Percentiles rank a stretch among this genome's conserved stretches.
These are phyloP conservation scores for Stramonita haemastoma DNA, from an alignment of 2,888 invertebrate genomes.

Conservation along the genomic window DNA sequence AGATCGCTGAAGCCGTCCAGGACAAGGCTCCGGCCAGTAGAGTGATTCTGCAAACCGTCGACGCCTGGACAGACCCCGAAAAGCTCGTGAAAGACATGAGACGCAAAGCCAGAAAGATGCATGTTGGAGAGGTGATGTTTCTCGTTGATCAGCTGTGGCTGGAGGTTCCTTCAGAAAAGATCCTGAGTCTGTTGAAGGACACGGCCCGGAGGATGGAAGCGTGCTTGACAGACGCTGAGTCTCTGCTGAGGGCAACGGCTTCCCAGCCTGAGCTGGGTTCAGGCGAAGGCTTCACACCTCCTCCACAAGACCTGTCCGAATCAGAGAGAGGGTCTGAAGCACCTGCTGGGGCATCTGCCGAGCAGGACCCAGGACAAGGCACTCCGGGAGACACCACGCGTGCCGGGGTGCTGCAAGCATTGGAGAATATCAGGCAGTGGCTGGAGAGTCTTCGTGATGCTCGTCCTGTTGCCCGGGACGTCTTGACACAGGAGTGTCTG, in stretches of 20 bases:
- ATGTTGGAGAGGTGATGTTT: neutral
- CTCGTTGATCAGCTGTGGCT: constrained; percentile 24
- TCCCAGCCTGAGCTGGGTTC: no score
- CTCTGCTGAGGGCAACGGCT: no score
- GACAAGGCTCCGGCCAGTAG: neutral
- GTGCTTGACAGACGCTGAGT: neutral
- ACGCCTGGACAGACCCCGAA: constrained; percentile 22
- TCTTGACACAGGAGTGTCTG: neutral
- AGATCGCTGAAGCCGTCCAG: neutral
- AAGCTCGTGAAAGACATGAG: neutral
- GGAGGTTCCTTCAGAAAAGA: neutral
- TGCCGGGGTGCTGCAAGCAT: neutral
- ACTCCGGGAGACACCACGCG: neutral
- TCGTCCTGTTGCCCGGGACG: neutral
- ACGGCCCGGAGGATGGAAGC: neutral
- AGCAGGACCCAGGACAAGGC: no score
- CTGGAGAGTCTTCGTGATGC: neutral
- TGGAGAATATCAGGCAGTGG: neutral
- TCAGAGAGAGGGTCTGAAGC: neutral
- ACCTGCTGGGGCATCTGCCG: neutral
- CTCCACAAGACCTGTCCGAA: neutral
- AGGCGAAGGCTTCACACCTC: no score
- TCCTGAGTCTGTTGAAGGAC: neutral
- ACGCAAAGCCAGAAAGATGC: neutral
- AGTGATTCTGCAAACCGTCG: constrained; percentile 12